These are phyloP conservation scores for Vidua macroura DNA, from an alignment of 2,113 vertebrate species.

Conservation along the genomic window DNA sequence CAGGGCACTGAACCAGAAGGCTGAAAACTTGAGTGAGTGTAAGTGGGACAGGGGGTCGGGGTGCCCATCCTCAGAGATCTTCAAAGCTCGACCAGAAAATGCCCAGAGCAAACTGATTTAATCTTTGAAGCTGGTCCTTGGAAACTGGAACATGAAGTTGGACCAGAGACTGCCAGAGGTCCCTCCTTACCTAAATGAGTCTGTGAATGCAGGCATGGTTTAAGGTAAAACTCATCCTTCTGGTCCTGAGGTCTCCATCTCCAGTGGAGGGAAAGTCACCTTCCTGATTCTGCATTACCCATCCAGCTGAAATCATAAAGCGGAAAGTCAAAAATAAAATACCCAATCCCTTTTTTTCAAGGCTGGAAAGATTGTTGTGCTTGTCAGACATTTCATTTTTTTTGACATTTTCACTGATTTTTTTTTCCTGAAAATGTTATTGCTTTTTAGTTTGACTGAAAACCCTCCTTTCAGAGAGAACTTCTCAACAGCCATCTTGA, in stretches of 20 bases:
- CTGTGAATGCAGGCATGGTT: not conserved
- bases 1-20: not conserved
- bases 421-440: conserved; percentile 34
- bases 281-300: conserved; percentile 32
- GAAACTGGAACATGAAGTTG: not conserved
- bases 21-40: not conserved
- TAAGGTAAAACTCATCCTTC: not conserved
- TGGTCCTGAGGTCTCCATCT: not conserved
- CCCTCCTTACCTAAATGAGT: not conserved
- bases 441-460: conserved; percentile 50
- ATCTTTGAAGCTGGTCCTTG: not conserved
- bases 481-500: conserved; percentile 21
- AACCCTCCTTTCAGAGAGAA: conserved; percentile 18
- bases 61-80: not conserved
- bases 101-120: not conserved
- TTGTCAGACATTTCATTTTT: conserved; percentile 59
- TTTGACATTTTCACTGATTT: conserved; percentile 33
- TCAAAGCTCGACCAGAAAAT: not conserved
- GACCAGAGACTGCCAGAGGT: not conserved
- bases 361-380: conserved; percentile 42
- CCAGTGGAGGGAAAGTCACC: not conserved
- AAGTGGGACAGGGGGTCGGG: not conserved
- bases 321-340: conserved; percentile 14
- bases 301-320: conserved; percentile 8
- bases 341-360: conserved; percentile 20